Conservation (phyloP, 2,888 invertebrate species). For the Yponomeuta malinellus region DNA sequence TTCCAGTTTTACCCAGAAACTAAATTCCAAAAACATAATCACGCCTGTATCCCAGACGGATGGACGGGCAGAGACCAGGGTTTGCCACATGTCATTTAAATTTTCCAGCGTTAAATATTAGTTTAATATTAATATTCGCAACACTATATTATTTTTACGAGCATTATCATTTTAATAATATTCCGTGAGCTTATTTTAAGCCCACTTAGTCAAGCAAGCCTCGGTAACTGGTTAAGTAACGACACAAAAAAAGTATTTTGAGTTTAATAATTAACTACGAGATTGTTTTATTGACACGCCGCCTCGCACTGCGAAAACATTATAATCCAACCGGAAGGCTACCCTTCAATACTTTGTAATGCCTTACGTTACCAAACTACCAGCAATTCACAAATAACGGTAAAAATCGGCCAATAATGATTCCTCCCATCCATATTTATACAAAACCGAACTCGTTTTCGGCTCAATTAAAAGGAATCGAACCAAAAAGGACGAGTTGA, state of each 20-base stretch:
- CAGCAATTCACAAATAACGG: constrained; percentile 11
- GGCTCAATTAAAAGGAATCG: constrained; percentile 31
- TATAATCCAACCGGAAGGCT: constrained; percentile 24
- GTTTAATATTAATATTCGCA: neutral
- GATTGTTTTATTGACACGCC: constrained; percentile 56
- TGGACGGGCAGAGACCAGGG: neutral
- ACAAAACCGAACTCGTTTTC: constrained; percentile 37
- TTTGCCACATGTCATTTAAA: neutral
- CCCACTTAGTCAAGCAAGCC: constrained; percentile 23
- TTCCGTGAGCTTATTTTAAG: neutral
- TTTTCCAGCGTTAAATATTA: neutral
- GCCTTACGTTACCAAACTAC: constrained; percentile 14
- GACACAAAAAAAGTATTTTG: constrained; percentile 63
- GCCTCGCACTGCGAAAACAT: constrained; percentile 50
- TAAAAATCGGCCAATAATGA: constrained; percentile 2
- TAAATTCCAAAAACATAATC: no score
- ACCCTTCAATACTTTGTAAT: constrained; percentile 35
- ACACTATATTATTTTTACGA: neutral
- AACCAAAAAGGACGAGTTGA: constrained; percentile 33
- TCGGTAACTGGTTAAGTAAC: constrained; percentile 54
- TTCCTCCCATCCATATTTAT: constrained; percentile 24
- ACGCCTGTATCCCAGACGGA: no score
- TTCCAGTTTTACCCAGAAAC: no score
- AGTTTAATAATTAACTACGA: constrained; percentile 58
- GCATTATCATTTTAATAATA: neutral